Percentiles rank a stretch among this genome's conserved stretches.
These are phyloP conservation scores for Empis stercorea DNA, from an alignment of 2,888 invertebrate genomes.

Conservation along the genomic window DNA sequence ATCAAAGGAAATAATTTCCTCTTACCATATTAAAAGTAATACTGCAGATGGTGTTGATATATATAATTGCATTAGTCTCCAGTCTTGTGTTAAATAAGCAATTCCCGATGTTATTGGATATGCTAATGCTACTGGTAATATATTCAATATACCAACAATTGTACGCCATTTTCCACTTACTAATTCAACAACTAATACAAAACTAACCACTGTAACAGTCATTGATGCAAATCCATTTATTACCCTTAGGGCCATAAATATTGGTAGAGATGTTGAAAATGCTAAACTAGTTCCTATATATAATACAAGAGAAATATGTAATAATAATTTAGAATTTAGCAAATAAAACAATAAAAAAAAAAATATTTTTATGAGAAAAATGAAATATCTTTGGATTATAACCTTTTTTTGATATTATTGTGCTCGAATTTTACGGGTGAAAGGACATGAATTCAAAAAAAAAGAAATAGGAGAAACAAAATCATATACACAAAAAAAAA, in stretches of 20 bases:
- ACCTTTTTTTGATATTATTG: no score
- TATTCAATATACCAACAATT: conserved; percentile 48
- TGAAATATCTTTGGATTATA: no score
- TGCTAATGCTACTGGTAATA: conserved; percentile 47
- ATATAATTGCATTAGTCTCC: conserved; percentile 41
- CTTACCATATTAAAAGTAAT: conserved; percentile 42
- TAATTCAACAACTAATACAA: conserved; percentile 51
- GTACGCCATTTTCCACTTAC: conserved; percentile 52
- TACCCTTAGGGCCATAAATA: conserved; percentile 43
- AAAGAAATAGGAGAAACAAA: no score
- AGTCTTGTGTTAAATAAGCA: conserved; percentile 45
- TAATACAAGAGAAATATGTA: conserved; percentile 1
- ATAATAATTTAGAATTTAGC: no score
- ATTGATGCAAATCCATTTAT: conserved; percentile 50
- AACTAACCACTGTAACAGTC: conserved; percentile 51
- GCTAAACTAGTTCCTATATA: conserved; percentile 39
- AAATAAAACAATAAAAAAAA: no score
- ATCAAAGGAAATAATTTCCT: conserved; percentile 13
- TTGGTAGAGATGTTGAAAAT: conserved; percentile 44
- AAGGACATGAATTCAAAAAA: no score
- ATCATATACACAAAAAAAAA: no score
- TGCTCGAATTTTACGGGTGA: no score
- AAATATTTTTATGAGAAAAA: no score
- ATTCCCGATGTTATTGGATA: conserved; percentile 47
- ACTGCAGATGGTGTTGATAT: conserved; percentile 45